These are phyloP conservation scores for Euplagia quadripunctaria DNA, from an alignment of 2,888 invertebrate species.

Conservation along the genomic window DNA sequence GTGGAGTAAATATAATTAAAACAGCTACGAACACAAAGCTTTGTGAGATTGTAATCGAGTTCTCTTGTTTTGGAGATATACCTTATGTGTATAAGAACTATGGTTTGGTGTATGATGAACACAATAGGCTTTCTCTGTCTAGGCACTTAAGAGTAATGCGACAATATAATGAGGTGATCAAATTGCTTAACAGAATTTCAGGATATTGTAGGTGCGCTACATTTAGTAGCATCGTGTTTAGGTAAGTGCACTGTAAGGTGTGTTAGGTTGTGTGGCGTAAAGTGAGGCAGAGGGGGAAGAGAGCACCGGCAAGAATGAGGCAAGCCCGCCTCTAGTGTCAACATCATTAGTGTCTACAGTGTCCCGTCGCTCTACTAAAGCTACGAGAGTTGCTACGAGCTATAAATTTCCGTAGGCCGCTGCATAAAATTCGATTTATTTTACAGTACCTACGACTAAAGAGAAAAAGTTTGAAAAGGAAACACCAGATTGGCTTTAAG, in stretches of 20 bases:
- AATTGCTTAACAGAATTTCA: constrained; percentile 66
- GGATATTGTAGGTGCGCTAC: constrained; percentile 62
- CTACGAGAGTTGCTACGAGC: constrained; percentile 70
- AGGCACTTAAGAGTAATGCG: constrained; percentile 23
- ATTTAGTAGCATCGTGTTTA: constrained; percentile 60
- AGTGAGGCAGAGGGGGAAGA: constrained; percentile 38
- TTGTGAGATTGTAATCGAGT: constrained; percentile 23
- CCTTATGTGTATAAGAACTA: not conserved
- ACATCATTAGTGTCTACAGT: constrained; percentile 82
- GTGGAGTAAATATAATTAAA: constrained; percentile 50
- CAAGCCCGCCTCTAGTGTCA: constrained; percentile 79
- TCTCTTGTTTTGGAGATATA: constrained; percentile 12
- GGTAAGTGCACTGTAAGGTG: constrained; percentile 66
- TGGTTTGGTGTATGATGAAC: not conserved
- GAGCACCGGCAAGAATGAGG: constrained; percentile 63
- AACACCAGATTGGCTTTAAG: not conserved
- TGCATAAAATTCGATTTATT: constrained; percentile 23
- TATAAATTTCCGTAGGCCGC: constrained; percentile 54
- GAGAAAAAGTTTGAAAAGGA: not conserved
- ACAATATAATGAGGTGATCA: constrained; percentile 39
- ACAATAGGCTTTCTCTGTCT: not conserved
- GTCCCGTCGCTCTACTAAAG: constrained; percentile 64
- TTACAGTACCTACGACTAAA: constrained; percentile 3
- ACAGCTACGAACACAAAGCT: constrained; percentile 26
- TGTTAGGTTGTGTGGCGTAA: constrained; percentile 47